Conservation (phyloP, 92 coral and sea anemone species). For the Parazoanthus atlanticus region DNA sequence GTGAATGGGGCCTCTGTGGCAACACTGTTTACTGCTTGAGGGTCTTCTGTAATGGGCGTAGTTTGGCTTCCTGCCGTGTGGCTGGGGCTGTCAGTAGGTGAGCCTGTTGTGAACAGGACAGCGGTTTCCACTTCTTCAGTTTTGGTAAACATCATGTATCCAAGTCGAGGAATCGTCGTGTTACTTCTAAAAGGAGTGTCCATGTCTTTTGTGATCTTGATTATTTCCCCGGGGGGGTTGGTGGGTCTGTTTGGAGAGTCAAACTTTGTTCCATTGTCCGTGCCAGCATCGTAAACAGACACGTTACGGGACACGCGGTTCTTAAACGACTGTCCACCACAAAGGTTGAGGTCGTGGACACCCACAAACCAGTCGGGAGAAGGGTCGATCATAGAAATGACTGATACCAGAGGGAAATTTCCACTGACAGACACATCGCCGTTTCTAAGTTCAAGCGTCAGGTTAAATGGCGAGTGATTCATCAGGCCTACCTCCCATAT, state of each 20-base stretch:
- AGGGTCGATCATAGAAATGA: no score
- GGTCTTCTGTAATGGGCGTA: no score
- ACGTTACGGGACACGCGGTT: slow-evolving; percentile 8
- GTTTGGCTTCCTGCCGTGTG: no score
- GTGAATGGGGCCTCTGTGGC: no score
- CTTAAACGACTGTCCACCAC: slow-evolving; percentile 33
- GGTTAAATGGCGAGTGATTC: no score
- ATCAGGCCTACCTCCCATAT: no score
- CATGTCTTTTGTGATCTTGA: slow-evolving; percentile 40
- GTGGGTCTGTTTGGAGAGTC: neutral
- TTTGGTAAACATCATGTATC: slow-evolving; percentile 36
- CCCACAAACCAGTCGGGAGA: slow-evolving; percentile 54
- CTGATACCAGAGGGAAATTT: no score
- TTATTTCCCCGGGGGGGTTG: slow-evolving; percentile 23
- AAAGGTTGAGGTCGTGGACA: slow-evolving; percentile 37
- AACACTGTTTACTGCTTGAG: no score
- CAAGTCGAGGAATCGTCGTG: slow-evolving; percentile 10
- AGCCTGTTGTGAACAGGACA: no score
- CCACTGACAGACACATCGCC: no score
- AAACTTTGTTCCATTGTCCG: slow-evolving; percentile 48
- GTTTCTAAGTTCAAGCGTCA: no score
- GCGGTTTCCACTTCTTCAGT: neutral
- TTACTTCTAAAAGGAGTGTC: slow-evolving; percentile 39
- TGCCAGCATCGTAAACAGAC: slow-evolving; percentile 47
- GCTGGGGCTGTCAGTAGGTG: no score